Conservation (phyloP, 1,140 invertebrate species). For the Elysia chlorotica region DNA sequence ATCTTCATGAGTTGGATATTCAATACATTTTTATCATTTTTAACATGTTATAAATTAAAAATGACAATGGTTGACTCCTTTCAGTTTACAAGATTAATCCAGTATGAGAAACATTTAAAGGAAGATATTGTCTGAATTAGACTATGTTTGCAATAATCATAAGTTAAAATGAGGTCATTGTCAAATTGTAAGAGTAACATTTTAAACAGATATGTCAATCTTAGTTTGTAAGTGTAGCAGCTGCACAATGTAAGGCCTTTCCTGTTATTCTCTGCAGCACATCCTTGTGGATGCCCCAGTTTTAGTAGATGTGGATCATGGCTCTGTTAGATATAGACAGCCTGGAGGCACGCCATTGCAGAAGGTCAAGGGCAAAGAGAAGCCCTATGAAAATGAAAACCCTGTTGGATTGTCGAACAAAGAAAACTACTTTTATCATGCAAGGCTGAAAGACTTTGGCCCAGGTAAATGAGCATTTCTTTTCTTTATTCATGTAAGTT, state of each 20-base stretch:
- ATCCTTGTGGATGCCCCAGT: conserved; percentile 46
- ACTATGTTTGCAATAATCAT: too few relatives aligned
- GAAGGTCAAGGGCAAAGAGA: conserved; percentile 32
- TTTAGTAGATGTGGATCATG: conserved; percentile 50
- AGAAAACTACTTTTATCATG: conserved; percentile 54
- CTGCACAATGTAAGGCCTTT: too few relatives aligned
- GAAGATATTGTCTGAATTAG: too few relatives aligned
- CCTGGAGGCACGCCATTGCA: conserved; percentile 23
- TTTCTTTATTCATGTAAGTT: not conserved
- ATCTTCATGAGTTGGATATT: not conserved
- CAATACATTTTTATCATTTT: not conserved
- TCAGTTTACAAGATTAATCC: not conserved
- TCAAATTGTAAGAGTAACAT: too few relatives aligned
- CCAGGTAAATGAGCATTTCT: conserved; percentile 33
- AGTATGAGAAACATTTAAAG: not conserved
- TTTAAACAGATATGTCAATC: too few relatives aligned
- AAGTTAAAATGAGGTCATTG: too few relatives aligned
- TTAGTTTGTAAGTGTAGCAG: too few relatives aligned
- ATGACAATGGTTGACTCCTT: not conserved
- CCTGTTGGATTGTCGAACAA: conserved; percentile 36
- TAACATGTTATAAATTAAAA: not conserved
- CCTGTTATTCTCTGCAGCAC: conserved; percentile 26
- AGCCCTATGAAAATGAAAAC: conserved; percentile 47
- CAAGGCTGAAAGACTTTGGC: conserved; percentile 45
- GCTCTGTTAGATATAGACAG: conserved; percentile 51